Evolutionary conservation across 2,888 invertebrate genomes (phyloP), one percentile per base, ranked within the genome.

Genomic region (Drosophila flavopinicola): DNA sequence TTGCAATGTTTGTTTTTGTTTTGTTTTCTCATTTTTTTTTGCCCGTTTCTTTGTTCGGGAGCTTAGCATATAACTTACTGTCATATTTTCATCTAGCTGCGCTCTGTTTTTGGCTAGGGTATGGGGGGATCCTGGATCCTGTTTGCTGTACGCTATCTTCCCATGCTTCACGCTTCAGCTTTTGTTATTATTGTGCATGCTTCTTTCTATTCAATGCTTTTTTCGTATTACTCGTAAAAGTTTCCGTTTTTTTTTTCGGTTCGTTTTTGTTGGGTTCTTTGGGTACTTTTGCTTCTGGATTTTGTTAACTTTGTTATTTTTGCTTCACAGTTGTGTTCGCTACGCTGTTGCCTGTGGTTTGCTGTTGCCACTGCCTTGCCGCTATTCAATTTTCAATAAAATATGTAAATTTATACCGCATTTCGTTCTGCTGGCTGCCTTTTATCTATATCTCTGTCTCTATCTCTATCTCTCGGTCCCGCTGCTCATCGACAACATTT

Each of bases 341-440:
- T 60, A 33, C 20, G 25, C 52, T 20, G 39, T 23, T 29, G 15
- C 29, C 15, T 52, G 13, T 23, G 30, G 39, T 53, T 58, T 54
- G 51, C 37, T 39, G 45, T 39, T 57, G 47, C 39, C 48, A 29
- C 47, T 64, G 56, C 51, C 47, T 51, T 56, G 45, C 45, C 52
- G 77, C 82, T 85, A 78, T 83, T 83, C 83, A 85, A 85, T 87
- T 87, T 85, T 87, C 87, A 83, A 83, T 83, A 83, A 83, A 83
- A 83, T 83, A 83, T 83, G 83, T 66, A 83, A 83, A 83, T 87
- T 83, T 87, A 85, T 83, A 76, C 83, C 87, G 76, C 87, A 87
- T 70, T 87, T 76, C 76, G 54, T 78, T 72, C 64, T 63, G 67
- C 59, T 63, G 45, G 32, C 64, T 56, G 66, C 58, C 39, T 32